These are phyloP conservation scores for Zaprionus davidi DNA, from an alignment of 1,140 invertebrate species.

Conservation along the genomic window DNA sequence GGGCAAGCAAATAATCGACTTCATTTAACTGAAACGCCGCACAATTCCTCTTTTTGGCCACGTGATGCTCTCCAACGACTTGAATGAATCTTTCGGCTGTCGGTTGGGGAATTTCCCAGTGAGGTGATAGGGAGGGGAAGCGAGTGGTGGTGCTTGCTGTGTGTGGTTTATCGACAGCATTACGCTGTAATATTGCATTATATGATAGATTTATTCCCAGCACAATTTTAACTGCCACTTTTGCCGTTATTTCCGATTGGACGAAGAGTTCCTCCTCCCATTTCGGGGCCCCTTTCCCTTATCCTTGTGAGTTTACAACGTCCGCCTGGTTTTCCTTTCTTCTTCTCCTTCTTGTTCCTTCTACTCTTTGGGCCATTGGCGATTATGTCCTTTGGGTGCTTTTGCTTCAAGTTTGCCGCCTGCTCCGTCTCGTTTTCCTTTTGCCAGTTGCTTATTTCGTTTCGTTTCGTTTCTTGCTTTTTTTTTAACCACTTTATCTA, in stretches of 20 bases:
- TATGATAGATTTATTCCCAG: constrained; percentile 82
- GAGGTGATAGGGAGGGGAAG: background rate
- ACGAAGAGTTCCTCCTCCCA: constrained; percentile 1
- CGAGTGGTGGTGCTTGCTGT: background rate
- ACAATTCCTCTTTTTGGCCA: constrained; percentile 7
- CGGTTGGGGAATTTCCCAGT: background rate
- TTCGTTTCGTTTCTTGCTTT: constrained; percentile 12
- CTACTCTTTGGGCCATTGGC: constrained; percentile 59
- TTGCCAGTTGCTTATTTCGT: constrained; percentile 38
- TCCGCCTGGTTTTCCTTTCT: constrained; percentile 58
- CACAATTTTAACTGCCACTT: constrained; percentile 79
- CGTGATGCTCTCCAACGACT: background rate
- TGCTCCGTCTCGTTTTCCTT: constrained; percentile 9
- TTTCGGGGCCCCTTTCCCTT: constrained; percentile 14
- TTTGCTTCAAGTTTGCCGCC: constrained; percentile 54
- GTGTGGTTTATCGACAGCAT: constrained; percentile 51
- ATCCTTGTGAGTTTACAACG: constrained; percentile 65
- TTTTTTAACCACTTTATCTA: constrained; percentile 65
- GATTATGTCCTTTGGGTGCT: constrained; percentile 79
- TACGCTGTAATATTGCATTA: constrained; percentile 80
- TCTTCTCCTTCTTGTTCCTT: background rate
- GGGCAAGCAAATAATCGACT: constrained; percentile 73
- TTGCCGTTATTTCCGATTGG: constrained; percentile 38
- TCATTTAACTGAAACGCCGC: constrained; percentile 73
- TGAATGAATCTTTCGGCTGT: background rate